phyloP scores from a whole-genome alignment of 2,113 vertebrate genomes.

The Ancistrus triradiatus region DNA sequence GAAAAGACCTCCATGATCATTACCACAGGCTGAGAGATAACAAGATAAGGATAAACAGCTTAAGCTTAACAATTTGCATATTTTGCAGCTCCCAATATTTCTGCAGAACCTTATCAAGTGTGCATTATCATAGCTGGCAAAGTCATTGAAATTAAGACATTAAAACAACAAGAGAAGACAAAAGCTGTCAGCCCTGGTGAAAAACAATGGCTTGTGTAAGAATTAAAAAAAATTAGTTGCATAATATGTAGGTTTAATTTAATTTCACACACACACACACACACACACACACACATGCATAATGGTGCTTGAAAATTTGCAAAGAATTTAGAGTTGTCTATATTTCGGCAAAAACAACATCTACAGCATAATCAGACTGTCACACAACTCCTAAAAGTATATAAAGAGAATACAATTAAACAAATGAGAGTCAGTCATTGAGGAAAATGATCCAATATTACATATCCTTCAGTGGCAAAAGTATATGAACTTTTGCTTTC shows the following conservation, averaged over 20 bases:
- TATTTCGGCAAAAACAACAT: no score
- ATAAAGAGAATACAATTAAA: no score
- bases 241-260: neutral
- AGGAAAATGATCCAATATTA: no score
- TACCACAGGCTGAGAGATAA: conserved; percentile 16
- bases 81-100: conserved; percentile 26
- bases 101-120: conserved; percentile 2
- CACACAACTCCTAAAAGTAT: no score
- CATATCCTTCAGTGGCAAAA: no score
- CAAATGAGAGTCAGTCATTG: no score
- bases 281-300: no score
- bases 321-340: no score
- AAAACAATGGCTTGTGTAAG: neutral
- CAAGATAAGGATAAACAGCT: conserved; percentile 36
- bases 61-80: conserved; percentile 33
- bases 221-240: neutral
- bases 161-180: neutral
- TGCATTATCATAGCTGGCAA: neutral
- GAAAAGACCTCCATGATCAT: conserved; percentile 26
- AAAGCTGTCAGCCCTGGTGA: conserved; percentile 5
- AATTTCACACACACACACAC: no score
- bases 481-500: no score
- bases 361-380: no score
- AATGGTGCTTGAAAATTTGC: no score
- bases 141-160: conserved; percentile 9